These are phyloP conservation scores for Pheosia tremula DNA, from an alignment of 2,888 invertebrate genomes.

Conservation along the genomic window DNA sequence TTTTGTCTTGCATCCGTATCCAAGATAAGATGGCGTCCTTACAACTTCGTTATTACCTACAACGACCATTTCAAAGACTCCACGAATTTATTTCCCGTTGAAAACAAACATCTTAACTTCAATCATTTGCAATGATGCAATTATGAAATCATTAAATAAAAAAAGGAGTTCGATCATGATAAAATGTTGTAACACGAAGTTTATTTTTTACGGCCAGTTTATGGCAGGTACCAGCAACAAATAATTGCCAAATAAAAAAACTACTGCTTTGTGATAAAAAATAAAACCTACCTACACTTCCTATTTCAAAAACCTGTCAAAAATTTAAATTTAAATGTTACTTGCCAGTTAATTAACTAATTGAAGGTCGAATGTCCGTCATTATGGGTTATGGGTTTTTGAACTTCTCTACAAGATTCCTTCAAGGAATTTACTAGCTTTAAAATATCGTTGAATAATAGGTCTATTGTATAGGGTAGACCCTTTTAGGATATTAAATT, in stretches of 20 bases:
- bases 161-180: not conserved
- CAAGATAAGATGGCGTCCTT: too few species aligned
- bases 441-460: too few species aligned
- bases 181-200: not conserved
- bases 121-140: slow-evolving; percentile 1
- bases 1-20: too few species aligned
- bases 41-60: too few species aligned
- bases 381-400: not conserved
- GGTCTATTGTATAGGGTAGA: too few species aligned
- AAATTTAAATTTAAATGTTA: not conserved
- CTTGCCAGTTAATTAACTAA: not conserved
- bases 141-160: not conserved
- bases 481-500: too few species aligned
- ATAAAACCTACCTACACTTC: not conserved
- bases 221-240: not conserved
- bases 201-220: not conserved
- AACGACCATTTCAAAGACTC: not conserved
- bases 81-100: not conserved
- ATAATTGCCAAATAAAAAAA: not conserved
- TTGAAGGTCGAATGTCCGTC: not conserved
- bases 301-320: slow-evolving; percentile 1
- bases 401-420: not conserved
- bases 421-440: not conserved
- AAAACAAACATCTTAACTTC: not conserved
- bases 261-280: not conserved